Evolutionary conservation across 2,797 vertebrate genomes (phyloP).

Genomic region (Protosalanx chinensis): DNA sequence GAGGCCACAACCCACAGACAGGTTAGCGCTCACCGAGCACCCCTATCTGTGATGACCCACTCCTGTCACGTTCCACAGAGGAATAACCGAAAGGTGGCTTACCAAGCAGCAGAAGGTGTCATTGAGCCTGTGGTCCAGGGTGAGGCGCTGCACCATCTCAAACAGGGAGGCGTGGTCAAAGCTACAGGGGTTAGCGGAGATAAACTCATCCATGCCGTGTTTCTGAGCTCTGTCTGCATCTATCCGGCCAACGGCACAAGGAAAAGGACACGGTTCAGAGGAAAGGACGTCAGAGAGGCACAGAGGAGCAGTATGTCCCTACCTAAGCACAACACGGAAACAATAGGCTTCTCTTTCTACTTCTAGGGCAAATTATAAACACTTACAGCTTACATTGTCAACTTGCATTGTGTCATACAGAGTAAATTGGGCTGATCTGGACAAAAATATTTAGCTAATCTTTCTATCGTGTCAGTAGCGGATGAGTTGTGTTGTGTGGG

Average conservation of each 20-base stretch:
- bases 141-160: slow-evolving; percentile 97
- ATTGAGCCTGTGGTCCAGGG: slow-evolving; percentile 98
- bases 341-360: slow-evolving; percentile 58
- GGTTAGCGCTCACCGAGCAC: background rate
- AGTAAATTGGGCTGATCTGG: slow-evolving; percentile 67
- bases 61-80: background rate
- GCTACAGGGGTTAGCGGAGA: slow-evolving; percentile 99
- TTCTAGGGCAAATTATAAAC: slow-evolving; percentile 81
- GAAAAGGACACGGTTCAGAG: slow-evolving; percentile 91
- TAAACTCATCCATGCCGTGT: slow-evolving; percentile 99
- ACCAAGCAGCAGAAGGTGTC: slow-evolving; percentile 99
- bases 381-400: slow-evolving; percentile 95
- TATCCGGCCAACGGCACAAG: slow-evolving; percentile 82
- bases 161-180: slow-evolving; percentile 99
- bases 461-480: slow-evolving; percentile 42
- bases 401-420: slow-evolving; percentile 90
- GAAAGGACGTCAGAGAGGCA: slow-evolving; percentile 70
- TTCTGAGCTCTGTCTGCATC: slow-evolving; percentile 99
- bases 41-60: no score
- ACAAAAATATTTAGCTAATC: slow-evolving; percentile 41
- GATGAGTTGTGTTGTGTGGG: slow-evolving; percentile 54
- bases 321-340: slow-evolving; percentile 59
- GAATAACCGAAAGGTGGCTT: slow-evolving; percentile 58
- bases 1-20: background rate
- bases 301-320: slow-evolving; percentile 39